Base-by-base conservation (phyloP, 1,140 invertebrate species). In the Vollenhovia emeryi region DNA sequence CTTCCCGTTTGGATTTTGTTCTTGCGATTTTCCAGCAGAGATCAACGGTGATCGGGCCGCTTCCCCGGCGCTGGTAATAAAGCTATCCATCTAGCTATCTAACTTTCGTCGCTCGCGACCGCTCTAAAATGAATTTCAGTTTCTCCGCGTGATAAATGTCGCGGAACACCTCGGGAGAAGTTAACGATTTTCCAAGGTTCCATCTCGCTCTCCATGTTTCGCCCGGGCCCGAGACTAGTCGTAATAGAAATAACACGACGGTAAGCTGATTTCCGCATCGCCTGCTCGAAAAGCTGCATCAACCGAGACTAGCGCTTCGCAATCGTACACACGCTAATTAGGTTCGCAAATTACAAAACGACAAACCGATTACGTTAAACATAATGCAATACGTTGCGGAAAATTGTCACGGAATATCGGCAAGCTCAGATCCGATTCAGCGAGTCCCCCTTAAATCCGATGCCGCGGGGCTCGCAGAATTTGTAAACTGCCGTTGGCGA, bases 71-170 rank as follows among this genome's bases (percentile, higher is more conserved):
- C 50, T 50, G 18, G 78, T 82, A 73, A 82, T 82, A 82, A 71
- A 82, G 78, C 78, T 82, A 82, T 73, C 50, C 36, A 73, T 82
- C 78, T 71, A 82, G 78, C 24, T 43, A 80, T 80, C 78, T 82
- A 82, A 82, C 78, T 82, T 82, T 82, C 68, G 78, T 82, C 66
- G 75, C 30, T 68, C 24, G 76, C 76, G 52, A 82, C 50, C 50
- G 66, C 18, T 71, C 24, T 21, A 57, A 73, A 82, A 82, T 82
- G 66, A 82, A 73, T 73, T 82, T 71, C 66, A 82, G 66, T 21
- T 59, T 50, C 50, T 82, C 50, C 36, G 66, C 27, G 78, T 82
- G 78, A 82, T 82, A 82, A 82, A 82, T 82, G 78, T 57, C 33
- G 36, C 66, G 66, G 52, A 73, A 71, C 52, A 73, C 36, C 66